phyloP scores from a whole-genome alignment of 2,797 vertebrate species.

The Poecilia wingei region DNA sequence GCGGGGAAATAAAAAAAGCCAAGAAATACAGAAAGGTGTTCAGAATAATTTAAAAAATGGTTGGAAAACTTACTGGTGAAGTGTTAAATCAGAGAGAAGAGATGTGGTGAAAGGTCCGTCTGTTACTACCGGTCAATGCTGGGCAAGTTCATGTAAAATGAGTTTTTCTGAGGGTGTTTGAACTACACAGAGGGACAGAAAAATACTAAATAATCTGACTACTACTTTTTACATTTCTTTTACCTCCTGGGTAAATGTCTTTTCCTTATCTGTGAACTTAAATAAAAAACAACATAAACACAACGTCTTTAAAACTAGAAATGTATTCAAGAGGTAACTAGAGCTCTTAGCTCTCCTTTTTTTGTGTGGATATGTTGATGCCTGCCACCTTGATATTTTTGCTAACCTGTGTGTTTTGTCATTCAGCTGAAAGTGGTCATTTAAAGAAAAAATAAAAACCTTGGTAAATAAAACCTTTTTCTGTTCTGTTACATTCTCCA shows the following conservation, averaged over 20 bases:
- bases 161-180: constrained; percentile 22
- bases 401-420: not conserved
- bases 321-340: not conserved
- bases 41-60: constrained; percentile 17
- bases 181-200: not conserved
- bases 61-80: constrained; percentile 31
- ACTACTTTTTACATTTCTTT: too few relatives aligned
- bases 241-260: too few relatives aligned
- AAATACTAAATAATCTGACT: too few relatives aligned
- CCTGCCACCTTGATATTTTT: not conserved
- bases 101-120: constrained; percentile 58
- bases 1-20: not conserved
- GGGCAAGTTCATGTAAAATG: constrained; percentile 33
- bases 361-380: not conserved
- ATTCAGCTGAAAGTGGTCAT: not conserved
- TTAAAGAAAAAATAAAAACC: not conserved
- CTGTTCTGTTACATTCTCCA: not conserved
- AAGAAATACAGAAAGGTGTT: not conserved
- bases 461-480: not conserved
- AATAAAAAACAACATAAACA: not conserved
- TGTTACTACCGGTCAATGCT: constrained; percentile 50
- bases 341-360: not conserved
- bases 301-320: not conserved
- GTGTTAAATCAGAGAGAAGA: constrained; percentile 12
- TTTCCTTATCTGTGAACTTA: not conserved